A percentile compares a stretch with the other conserved stretches of the same genome.
Evolutionary conservation across 2,888 invertebrate genomes (phyloP).

Genomic region (Neuroscelio doddi): DNA sequence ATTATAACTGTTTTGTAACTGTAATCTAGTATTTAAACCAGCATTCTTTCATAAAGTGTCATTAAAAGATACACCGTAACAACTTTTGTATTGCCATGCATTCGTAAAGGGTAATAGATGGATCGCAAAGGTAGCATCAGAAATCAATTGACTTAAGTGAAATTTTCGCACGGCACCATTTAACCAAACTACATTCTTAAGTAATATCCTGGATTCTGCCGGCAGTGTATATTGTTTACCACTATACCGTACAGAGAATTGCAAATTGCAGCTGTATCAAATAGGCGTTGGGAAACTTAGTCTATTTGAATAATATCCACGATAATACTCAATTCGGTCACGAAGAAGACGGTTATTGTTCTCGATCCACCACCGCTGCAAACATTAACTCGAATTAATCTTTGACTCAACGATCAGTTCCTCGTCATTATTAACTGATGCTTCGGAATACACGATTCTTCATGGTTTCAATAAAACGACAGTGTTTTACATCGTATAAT

Average conservation of each 20-base stretch:
- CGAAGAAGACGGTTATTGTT: constrained; percentile 50
- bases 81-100: too few relatives aligned
- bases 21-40: too few relatives aligned
- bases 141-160: constrained; percentile 17
- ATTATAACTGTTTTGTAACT: too few relatives aligned
- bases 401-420: constrained; percentile 5
- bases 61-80: too few relatives aligned
- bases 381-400: constrained; percentile 42
- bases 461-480: not conserved
- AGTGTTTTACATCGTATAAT: constrained; percentile 21
- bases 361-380: constrained; percentile 34
- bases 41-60: too few relatives aligned
- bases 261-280: constrained; percentile 37
- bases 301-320: constrained; percentile 54
- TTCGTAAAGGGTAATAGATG: constrained; percentile 16
- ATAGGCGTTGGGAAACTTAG: constrained; percentile 50
- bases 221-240: constrained; percentile 47
- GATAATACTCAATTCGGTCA: constrained; percentile 53
- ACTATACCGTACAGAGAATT: constrained; percentile 42
- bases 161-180: constrained; percentile 51
- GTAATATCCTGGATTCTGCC: constrained; percentile 49
- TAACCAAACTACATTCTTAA: constrained; percentile 43
- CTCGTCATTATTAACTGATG: constrained; percentile 7
- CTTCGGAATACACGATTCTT: not conserved
- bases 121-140: constrained; percentile 3